phyloP scores from a whole-genome alignment of 1,140 invertebrate genomes.

The Pseudomyrmex pallidus region DNA sequence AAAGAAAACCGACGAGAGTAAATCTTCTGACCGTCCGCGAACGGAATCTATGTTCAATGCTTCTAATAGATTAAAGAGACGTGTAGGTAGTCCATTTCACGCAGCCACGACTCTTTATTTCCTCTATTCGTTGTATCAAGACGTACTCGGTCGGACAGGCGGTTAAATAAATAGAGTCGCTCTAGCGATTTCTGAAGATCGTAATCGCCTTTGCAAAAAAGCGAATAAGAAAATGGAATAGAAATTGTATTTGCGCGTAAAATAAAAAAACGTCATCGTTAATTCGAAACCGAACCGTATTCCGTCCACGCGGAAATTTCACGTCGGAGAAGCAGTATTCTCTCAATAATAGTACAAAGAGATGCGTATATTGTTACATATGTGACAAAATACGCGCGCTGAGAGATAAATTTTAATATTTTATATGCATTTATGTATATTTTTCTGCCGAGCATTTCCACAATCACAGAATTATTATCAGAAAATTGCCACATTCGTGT shows the following conservation, averaged over 20 bases:
- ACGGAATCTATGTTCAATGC: constrained; percentile 57
- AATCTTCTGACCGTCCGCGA: constrained; percentile 46
- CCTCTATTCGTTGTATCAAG: constrained; percentile 46
- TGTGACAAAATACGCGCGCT: no score
- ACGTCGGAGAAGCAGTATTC: not conserved
- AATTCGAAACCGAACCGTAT: not conserved
- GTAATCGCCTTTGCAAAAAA: constrained; percentile 26
- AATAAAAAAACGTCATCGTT: not conserved
- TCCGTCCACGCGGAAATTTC: not conserved
- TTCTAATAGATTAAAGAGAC: constrained; percentile 59
- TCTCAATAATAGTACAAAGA: not conserved
- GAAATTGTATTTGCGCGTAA: constrained; percentile 17
- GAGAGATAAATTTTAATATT: constrained; percentile 1
- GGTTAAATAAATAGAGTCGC: constrained; percentile 49
- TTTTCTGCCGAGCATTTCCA: not conserved
- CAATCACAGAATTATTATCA: constrained; percentile 40
- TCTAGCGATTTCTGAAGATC: not conserved
- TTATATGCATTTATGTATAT: not conserved
- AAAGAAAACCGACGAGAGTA: constrained; percentile 55
- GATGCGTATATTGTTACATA: not conserved
- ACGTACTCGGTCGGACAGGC: constrained; percentile 23
- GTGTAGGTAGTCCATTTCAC: constrained; percentile 51
- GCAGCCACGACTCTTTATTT: constrained; percentile 53
- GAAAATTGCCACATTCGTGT: constrained; percentile 42
- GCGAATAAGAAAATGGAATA: not conserved